These are phyloP conservation scores for Lacerta viridis DNA, from an alignment of 2,797 vertebrate species.

Conservation along the genomic window DNA sequence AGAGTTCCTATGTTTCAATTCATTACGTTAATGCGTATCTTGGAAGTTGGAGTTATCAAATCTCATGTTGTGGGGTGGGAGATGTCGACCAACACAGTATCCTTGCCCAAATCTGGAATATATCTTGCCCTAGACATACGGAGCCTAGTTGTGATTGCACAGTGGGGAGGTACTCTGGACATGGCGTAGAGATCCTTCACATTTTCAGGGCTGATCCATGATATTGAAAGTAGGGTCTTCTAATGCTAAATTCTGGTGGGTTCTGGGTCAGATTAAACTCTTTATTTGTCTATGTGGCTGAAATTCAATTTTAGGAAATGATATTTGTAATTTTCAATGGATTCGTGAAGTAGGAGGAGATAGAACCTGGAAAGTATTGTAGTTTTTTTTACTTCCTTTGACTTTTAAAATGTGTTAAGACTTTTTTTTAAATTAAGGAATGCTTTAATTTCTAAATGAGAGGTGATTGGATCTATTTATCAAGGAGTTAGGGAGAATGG, in stretches of 20 bases:
- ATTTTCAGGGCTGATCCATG: neutral
- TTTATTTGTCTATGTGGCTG: neutral
- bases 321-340: neutral
- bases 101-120: neutral
- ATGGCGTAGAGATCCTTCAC: neutral
- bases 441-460: conserved; percentile 2
- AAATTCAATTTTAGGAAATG: neutral
- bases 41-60: neutral
- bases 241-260: neutral
- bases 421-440: too few species aligned
- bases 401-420: too few species aligned
- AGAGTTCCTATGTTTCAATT: neutral
- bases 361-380: too few species aligned
- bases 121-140: neutral
- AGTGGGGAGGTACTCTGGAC: neutral
- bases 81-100: neutral
- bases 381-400: too few species aligned
- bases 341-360: neutral
- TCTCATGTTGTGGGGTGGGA: neutral
- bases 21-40: neutral
- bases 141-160: neutral
- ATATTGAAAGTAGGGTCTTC: neutral
- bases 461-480: neutral
- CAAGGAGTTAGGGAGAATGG: neutral
- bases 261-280: neutral